phyloP scores from a whole-genome alignment of 2,888 invertebrate species.

The Stenurella melanura region DNA sequence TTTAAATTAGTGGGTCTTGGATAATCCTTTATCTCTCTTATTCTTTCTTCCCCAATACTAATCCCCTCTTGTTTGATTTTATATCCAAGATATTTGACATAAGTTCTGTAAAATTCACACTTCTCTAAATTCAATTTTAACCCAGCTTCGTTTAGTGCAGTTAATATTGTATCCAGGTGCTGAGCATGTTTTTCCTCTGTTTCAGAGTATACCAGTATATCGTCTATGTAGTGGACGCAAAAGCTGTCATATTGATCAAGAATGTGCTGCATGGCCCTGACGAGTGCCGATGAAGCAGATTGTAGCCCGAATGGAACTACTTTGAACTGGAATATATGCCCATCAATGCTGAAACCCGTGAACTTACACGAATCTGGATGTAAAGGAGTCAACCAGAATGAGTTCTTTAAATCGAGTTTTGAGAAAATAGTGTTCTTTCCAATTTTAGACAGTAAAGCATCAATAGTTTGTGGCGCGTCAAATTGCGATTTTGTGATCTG shows the following conservation, averaged over 20 bases:
- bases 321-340: background rate
- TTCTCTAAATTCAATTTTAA: background rate
- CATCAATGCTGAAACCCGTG: background rate
- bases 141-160: background rate
- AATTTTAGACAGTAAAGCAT: background rate
- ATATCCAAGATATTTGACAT: slow-evolving; percentile 63
- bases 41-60: too few species aligned
- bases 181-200: background rate
- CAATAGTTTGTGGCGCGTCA: background rate
- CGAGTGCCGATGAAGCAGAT: background rate
- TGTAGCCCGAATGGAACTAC: background rate
- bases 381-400: too few species aligned
- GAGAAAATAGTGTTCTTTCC: background rate
- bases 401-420: too few species aligned
- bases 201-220: background rate
- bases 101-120: background rate
- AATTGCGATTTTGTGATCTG: background rate
- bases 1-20: too few species aligned
- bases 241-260: background rate
- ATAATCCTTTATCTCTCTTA: slow-evolving; percentile 55
- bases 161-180: background rate
- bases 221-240: background rate
- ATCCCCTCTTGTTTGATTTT: slow-evolving; percentile 53
- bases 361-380: too few species aligned
- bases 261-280: background rate